Conservation (phyloP, 2,113 vertebrate genomes). For the Dasyornis broadbenti region DNA sequence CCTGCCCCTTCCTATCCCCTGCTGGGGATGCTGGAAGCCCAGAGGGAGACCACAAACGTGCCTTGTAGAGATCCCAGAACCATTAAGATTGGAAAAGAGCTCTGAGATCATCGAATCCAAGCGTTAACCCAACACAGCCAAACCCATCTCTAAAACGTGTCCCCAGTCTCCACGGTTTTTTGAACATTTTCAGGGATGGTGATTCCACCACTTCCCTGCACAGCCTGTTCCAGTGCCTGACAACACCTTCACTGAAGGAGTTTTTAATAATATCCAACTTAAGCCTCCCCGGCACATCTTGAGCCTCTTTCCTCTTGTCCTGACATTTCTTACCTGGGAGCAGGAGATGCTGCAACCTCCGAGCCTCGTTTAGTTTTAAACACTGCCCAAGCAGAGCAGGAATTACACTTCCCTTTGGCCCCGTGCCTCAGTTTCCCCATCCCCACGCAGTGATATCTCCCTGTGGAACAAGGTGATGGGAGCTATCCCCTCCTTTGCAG, state of each 20-base stretch:
- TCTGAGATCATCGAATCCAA: neutral
- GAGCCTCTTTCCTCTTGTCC: neutral
- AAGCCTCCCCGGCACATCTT: neutral
- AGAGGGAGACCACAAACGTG: neutral
- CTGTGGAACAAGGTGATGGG: too few relatives aligned
- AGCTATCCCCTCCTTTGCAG: neutral
- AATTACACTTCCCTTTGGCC: neutral
- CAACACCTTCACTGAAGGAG: neutral
- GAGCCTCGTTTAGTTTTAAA: rapidly evolving
- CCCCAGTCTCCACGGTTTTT: rapidly evolving
- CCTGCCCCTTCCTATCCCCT: neutral
- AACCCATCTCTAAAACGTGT: neutral
- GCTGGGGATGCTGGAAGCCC: neutral
- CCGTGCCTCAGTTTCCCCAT: conserved; percentile 10
- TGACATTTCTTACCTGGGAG: neutral
- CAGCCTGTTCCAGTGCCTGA: neutral
- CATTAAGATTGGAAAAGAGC: rapidly evolving
- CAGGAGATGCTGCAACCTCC: neutral
- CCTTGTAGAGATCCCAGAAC: neutral
- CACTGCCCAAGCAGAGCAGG: rapidly evolving
- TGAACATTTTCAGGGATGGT: neutral
- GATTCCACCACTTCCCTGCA: neutral
- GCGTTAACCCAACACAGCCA: neutral
- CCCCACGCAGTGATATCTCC: rapidly evolving
- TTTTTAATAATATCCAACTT: too few relatives aligned